Conservation (phyloP, 2,113 vertebrate species). For the Lycaon pictus region DNA sequence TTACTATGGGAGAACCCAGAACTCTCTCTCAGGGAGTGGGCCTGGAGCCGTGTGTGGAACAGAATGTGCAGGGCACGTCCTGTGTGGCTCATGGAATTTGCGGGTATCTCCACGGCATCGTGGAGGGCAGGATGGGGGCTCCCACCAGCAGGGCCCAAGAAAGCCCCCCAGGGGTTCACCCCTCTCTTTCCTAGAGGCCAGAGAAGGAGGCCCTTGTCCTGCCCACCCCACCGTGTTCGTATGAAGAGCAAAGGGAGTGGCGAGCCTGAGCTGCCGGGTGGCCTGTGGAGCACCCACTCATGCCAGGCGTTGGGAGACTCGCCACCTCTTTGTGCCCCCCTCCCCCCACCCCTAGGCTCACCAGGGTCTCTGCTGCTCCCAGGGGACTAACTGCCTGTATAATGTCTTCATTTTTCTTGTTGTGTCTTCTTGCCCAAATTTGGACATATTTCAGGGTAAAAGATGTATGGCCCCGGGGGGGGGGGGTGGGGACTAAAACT, state of each 20-base stretch:
- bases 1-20: accelerated
- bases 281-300: accelerated
- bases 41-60: too few relatives aligned
- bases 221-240: neutral
- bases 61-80: accelerated
- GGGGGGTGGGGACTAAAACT: neutral
- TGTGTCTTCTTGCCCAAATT: neutral
- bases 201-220: neutral
- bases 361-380: neutral
- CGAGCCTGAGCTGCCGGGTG: too few relatives aligned
- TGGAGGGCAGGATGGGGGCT: neutral
- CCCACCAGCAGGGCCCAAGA: neutral
- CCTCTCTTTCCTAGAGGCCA: neutral
- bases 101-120: accelerated
- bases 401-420: neutral
- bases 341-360: neutral
- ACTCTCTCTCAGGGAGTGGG: neutral
- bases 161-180: neutral
- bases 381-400: neutral
- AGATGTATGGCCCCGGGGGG: neutral
- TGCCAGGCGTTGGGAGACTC: accelerated
- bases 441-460: neutral
- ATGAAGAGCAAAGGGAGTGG: neutral
- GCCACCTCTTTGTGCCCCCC: neutral
- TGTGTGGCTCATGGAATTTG: accelerated